Base-by-base conservation (phyloP, 1,140 invertebrate genomes). In the Anoplophora glabripennis region DNA sequence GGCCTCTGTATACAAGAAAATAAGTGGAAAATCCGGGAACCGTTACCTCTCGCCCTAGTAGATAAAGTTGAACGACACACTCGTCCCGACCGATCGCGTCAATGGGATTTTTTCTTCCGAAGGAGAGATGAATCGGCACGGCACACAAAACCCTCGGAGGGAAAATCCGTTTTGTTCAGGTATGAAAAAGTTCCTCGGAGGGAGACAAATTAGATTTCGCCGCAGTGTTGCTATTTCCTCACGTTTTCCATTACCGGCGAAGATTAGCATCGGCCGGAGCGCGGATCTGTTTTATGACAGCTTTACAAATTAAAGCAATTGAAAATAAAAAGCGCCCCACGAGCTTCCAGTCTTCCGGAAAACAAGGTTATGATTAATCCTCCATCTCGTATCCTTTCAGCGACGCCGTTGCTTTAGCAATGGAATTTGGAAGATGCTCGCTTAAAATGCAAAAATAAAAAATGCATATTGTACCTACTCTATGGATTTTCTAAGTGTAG, bases 41-140 rank as follows among this genome's bases (percentile, higher is more conserved):
- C 21, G 21, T 28, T 28, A 5, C 21, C 21, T 28, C 5, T 28
- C 21, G 21, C 21, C 21, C 21, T 28, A 28, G 5, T 5, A 28
- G 21, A 28, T 28, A 28, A 49, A 33, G 47, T 34, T 49, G 47
- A 49, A 49, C 34, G 54, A 45, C 62, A 64, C 62, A 67, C 61
- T 64, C 59, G 61, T 58, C 58, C 37, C 64, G 65, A 67, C 64
- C 64, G 65, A 67, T 64, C 62, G 65, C 65, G 65, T 65, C 65
- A 67, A 67, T 67, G 59, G 65, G 65, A 64, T 62, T 67, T 67
- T 66, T 67, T n/a, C n/a, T n/a, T 64, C 48, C 21, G 10, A 45
- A 59, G 63, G 59, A 64, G 62, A 67, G 59, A 65, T 62, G 64
- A 67, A 67, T 67, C 57, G 59, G 33, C 48, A 47, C 52, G 47